Evolutionary conservation across 2,797 vertebrate genomes (phyloP).

Genomic region (Poecile montanus): DNA sequence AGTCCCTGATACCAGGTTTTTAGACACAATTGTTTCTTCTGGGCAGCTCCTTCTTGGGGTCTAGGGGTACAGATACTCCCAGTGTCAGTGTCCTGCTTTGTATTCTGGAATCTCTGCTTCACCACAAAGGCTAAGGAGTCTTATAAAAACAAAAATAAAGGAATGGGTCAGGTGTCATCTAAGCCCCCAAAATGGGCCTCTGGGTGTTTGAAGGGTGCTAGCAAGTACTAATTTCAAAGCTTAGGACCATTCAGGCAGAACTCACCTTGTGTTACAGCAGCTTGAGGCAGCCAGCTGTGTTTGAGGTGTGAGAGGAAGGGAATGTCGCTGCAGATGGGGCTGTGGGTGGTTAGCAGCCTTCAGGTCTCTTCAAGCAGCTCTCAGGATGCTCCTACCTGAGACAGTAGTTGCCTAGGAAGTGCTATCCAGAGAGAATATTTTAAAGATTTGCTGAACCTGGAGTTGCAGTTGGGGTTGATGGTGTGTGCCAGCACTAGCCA

Average conservation of each 20-base stretch:
- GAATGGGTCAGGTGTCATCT: background rate
- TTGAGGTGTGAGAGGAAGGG: background rate
- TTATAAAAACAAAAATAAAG: background rate
- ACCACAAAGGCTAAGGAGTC: background rate
- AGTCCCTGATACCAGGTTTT: background rate
- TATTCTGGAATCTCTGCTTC: background rate
- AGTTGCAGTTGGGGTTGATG: background rate
- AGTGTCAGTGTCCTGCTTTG: background rate
- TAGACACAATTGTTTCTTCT: background rate
- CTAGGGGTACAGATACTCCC: background rate
- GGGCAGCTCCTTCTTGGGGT: background rate
- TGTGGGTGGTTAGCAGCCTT: background rate
- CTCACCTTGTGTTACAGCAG: background rate
- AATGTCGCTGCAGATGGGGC: accelerated
- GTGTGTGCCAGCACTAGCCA: background rate
- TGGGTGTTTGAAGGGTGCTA: background rate
- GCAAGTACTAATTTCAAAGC: background rate
- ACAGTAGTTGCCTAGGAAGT: background rate
- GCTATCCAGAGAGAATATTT: background rate
- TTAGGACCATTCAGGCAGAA: background rate
- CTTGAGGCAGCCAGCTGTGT: background rate
- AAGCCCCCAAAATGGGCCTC: background rate
- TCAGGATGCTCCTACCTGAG: background rate
- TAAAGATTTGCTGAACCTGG: background rate
- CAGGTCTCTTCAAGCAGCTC: background rate